Evolutionary conservation across 2,888 invertebrate genomes (phyloP).

Genomic region (Drosophila picticornis): DNA sequence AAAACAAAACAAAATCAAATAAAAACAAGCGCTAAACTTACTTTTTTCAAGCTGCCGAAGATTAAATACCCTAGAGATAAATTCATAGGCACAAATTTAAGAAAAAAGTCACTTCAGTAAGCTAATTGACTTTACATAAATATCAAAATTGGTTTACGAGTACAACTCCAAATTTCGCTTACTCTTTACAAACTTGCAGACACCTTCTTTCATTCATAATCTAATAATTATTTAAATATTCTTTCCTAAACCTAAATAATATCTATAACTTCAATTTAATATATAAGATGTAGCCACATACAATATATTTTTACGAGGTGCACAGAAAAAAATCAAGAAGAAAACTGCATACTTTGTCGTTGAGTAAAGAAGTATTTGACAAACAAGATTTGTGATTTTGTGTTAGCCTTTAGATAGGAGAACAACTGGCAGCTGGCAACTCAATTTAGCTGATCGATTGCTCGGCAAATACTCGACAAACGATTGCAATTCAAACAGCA

Average conservation of each 20-base stretch:
- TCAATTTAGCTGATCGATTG: slow-evolving; percentile 61
- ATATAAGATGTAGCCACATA: neutral
- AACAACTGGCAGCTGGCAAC: slow-evolving; percentile 32
- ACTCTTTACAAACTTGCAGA: neutral
- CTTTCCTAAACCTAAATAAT: no score
- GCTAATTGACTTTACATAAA: neutral
- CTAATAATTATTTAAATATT: neutral
- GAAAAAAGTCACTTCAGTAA: neutral
- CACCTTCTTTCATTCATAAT: neutral
- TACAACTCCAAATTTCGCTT: neutral
- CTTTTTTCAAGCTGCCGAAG: neutral
- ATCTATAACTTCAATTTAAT: neutral
- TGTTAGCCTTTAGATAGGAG: slow-evolving; percentile 13
- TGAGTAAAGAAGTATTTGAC: slow-evolving; percentile 11
- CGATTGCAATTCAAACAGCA: slow-evolving; percentile 18
- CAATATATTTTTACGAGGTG: neutral
- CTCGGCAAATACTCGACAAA: slow-evolving; percentile 41
- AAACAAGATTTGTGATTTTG: slow-evolving; percentile 39
- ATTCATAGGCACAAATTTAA: neutral
- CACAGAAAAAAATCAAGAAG: neutral
- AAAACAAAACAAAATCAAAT: slow-evolving; percentile 53
- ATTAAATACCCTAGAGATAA: slow-evolving; percentile 24
- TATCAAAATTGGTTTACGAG: neutral
- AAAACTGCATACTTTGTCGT: slow-evolving; percentile 1
- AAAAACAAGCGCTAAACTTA: slow-evolving; percentile 22